phyloP scores from a whole-genome alignment of 1,140 invertebrate species.

The Colletes gigas region DNA sequence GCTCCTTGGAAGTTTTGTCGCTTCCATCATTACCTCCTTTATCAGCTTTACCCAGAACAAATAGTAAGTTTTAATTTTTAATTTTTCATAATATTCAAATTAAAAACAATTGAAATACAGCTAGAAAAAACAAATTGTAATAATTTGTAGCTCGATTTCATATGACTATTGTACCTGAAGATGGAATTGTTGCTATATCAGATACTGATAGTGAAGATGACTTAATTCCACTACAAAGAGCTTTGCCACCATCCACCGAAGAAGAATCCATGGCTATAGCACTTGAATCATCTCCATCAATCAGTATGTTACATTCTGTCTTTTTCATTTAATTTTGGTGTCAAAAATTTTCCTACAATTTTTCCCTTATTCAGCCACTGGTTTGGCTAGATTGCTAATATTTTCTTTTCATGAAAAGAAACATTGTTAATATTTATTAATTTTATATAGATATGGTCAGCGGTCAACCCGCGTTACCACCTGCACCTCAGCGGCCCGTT shows the following conservation, averaged over 20 bases:
- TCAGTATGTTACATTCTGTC: constrained; percentile 67
- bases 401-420: no score
- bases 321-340: constrained; percentile 23
- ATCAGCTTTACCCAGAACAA: constrained; percentile 67
- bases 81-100: neutral
- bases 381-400: no score
- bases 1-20: constrained; percentile 64
- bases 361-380: no score
- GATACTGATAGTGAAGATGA: constrained; percentile 71
- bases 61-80: constrained; percentile 56
- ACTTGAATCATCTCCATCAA: constrained; percentile 68
- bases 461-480: constrained; percentile 76
- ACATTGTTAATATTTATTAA: neutral
- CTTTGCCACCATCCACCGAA: constrained; percentile 65
- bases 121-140: constrained; percentile 3
- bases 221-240: constrained; percentile 67
- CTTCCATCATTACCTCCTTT: constrained; percentile 67
- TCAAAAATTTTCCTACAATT: no score
- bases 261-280: constrained; percentile 71
- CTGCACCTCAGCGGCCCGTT: constrained; percentile 77
- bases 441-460: constrained; percentile 41
- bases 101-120: neutral
- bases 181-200: constrained; percentile 74
- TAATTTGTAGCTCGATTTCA: constrained; percentile 71
- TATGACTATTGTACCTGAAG: constrained; percentile 74